Evolutionary conservation across 2,113 vertebrate species (phyloP).

Genomic region (Acinonyx jubatus): DNA sequence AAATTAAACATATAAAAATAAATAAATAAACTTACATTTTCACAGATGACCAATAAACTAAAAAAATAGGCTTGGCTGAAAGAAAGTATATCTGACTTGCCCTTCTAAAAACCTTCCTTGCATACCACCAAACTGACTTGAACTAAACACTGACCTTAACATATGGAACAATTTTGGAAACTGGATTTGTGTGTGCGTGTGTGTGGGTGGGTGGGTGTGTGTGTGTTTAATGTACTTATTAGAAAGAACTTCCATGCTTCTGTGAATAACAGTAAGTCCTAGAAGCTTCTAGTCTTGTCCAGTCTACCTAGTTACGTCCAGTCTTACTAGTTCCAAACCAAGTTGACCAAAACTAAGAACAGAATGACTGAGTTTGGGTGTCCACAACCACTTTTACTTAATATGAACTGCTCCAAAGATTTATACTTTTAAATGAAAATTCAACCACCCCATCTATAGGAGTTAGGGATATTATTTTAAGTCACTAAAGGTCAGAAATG

Average conservation of each 20-base stretch:
- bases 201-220: not conserved
- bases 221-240: not conserved
- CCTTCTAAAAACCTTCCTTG: not conserved
- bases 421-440: conserved; percentile 17
- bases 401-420: not conserved
- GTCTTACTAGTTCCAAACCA: not conserved
- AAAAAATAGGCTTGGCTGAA: not conserved
- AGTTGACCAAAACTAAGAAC: conserved; percentile 10
- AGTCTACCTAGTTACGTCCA: not conserved
- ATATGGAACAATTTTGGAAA: conserved; percentile 27
- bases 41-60: not conserved
- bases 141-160: conserved; percentile 1
- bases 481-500: not conserved
- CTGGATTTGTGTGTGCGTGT: not conserved
- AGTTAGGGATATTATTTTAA: conserved; percentile 26
- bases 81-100: not conserved
- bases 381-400: conserved; percentile 8
- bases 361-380: not conserved
- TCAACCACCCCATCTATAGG: not conserved
- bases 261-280: conserved; percentile 6
- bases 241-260: not conserved
- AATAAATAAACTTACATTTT: not conserved
- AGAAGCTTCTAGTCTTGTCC: not conserved
- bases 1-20: no score
- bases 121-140: not conserved